Conservation (phyloP, 2,797 vertebrate genomes). For the Brotula barbata region DNA sequence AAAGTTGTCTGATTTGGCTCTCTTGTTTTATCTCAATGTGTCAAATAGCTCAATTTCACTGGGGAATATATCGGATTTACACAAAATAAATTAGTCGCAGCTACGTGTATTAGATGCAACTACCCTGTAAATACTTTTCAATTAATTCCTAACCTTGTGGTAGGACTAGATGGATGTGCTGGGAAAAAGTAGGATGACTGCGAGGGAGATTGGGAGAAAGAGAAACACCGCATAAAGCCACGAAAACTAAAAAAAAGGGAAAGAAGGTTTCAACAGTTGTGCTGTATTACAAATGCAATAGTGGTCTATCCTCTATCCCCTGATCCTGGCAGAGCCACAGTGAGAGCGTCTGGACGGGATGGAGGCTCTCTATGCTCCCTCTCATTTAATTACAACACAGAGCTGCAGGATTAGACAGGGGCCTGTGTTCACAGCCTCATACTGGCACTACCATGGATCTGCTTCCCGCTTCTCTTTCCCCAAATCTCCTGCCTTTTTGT, state of each 20-base stretch:
- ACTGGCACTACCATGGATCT: slow-evolving; percentile 68
- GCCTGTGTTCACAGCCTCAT: slow-evolving; percentile 82
- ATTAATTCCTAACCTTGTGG: slow-evolving; percentile 17
- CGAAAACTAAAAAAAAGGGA: slow-evolving; percentile 53
- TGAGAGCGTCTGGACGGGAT: slow-evolving; percentile 81
- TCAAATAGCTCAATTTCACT: slow-evolving; percentile 21
- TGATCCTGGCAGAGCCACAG: slow-evolving; percentile 83
- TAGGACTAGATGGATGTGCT: slow-evolving; percentile 16
- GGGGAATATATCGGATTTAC: slow-evolving; percentile 5
- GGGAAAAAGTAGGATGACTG: slow-evolving; percentile 31
- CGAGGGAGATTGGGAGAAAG: slow-evolving; percentile 47
- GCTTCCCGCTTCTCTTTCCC: slow-evolving; percentile 55
- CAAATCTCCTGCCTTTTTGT: slow-evolving; percentile 68
- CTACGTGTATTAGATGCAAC: slow-evolving; percentile 1
- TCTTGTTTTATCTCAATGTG: slow-evolving; percentile 11
- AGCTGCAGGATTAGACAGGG: slow-evolving; percentile 80
- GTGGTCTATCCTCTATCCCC: slow-evolving; percentile 80
- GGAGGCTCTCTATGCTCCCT: slow-evolving; percentile 71
- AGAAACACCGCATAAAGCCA: slow-evolving; percentile 64
- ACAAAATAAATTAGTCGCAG: not conserved
- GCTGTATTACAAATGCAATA: slow-evolving; percentile 85
- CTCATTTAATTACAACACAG: slow-evolving; percentile 82
- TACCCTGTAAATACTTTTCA: slow-evolving; percentile 3
- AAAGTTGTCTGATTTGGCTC: slow-evolving; percentile 30
- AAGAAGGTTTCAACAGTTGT: slow-evolving; percentile 82